Conservation (phyloP, 2,797 vertebrate genomes). For the Myripristis murdjan region DNA sequence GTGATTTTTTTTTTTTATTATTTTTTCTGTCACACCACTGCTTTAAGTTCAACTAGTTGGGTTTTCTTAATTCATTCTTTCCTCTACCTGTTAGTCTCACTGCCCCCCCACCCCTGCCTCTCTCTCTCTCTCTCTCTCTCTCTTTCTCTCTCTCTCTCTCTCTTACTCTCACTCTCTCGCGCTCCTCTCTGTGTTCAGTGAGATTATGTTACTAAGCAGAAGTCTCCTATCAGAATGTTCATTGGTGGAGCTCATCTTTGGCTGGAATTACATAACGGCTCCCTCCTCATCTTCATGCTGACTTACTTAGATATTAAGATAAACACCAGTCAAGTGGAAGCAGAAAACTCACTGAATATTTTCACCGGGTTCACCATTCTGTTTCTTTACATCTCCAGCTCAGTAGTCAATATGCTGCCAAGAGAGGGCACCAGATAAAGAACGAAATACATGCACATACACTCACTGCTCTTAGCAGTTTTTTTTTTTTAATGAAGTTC, state of each 20-base stretch:
- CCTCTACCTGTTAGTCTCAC: conserved; percentile 40
- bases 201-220: conserved; percentile 84
- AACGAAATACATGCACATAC: conserved; percentile 23
- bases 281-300: conserved; percentile 54
- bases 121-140: conserved; percentile 10
- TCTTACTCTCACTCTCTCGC: conserved; percentile 32
- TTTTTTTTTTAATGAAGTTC: conserved; percentile 31
- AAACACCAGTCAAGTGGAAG: conserved; percentile 57
- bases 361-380: conserved; percentile 35
- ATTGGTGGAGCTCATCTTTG: conserved; percentile 78
- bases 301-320: conserved; percentile 62
- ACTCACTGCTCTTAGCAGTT: conserved; percentile 5
- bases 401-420: conserved; percentile 36
- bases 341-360: conserved; percentile 43
- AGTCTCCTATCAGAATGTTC: conserved; percentile 69
- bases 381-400: conserved; percentile 38
- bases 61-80: not conserved
- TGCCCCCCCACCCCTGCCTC: no score
- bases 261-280: conserved; percentile 73
- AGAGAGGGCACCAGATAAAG: conserved; percentile 35
- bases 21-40: conserved; percentile 3
- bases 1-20: no score
- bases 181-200: conserved; percentile 44
- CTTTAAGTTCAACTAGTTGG: not conserved
- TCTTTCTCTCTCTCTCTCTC: conserved; percentile 29